Evolutionary conservation across 2,113 vertebrate genomes (phyloP).

Genomic region (Leucopsar rothschildi): DNA sequence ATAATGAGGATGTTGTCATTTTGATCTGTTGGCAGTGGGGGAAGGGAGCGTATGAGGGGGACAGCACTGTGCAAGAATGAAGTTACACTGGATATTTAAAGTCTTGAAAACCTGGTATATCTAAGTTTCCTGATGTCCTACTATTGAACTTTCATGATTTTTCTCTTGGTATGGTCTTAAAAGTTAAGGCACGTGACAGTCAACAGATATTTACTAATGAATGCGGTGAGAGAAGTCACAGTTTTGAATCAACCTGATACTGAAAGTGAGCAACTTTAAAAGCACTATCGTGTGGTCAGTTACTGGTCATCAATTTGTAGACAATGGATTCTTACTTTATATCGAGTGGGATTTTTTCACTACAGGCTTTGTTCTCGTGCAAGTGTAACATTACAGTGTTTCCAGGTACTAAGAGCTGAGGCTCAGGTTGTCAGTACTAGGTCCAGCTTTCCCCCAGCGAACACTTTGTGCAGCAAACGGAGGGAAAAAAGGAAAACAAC

Average conservation of each 20-base stretch:
- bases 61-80: neutral
- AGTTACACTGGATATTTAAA: neutral
- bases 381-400: neutral
- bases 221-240: neutral
- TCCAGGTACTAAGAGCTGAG: neutral
- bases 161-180: neutral
- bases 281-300: neutral
- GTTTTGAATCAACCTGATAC: neutral
- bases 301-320: neutral
- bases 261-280: neutral
- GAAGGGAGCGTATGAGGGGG: accelerated
- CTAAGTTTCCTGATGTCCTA: neutral
- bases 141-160: neutral
- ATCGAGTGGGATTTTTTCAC: neutral
- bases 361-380: neutral
- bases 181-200: neutral
- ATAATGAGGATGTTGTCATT: neutral
- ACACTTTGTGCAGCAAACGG: neutral
- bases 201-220: accelerated
- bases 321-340: neutral
- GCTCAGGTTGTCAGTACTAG: neutral
- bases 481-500: neutral
- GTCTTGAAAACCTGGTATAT: neutral
- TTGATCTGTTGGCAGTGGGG: neutral
- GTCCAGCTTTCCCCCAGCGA: neutral